Conservation (phyloP, 2,888 invertebrate species). For the Elegia similella region DNA sequence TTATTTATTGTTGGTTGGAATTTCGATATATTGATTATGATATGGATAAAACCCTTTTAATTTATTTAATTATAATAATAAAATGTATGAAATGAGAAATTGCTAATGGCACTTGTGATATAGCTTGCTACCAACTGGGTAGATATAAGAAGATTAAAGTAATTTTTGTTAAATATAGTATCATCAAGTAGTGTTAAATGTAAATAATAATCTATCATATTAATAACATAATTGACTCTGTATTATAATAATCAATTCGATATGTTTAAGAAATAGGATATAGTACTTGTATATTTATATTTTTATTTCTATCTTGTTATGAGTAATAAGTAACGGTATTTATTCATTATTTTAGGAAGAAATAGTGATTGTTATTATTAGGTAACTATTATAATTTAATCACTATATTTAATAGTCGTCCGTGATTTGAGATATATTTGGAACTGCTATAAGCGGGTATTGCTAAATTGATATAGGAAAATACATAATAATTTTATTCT, state of each 20-base stretch:
- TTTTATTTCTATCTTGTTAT: too few species aligned
- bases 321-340: too few species aligned
- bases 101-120: constrained; percentile 53
- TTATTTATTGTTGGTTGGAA: too few species aligned
- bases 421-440: not conserved
- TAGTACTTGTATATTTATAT: too few species aligned
- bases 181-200: not conserved
- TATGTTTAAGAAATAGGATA: too few species aligned
- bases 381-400: too few species aligned
- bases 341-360: too few species aligned
- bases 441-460: not conserved
- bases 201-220: not conserved
- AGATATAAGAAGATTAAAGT: constrained; percentile 14
- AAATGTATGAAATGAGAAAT: not conserved
- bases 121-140: constrained; percentile 39
- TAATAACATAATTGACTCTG: not conserved
- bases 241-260: too few species aligned
- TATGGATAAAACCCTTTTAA: not conserved
- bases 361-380: too few species aligned
- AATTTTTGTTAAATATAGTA: not conserved
- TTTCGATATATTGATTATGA: not conserved
- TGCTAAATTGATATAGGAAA: not conserved
- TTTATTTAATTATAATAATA: constrained; percentile 1
- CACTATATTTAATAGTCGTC: too few species aligned
- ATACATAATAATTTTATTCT: not conserved